Evolutionary conservation across 2,797 vertebrate species (phyloP), one percentile per base, ranked within the genome.

Genomic region (Adelosebastes latens): DNA sequence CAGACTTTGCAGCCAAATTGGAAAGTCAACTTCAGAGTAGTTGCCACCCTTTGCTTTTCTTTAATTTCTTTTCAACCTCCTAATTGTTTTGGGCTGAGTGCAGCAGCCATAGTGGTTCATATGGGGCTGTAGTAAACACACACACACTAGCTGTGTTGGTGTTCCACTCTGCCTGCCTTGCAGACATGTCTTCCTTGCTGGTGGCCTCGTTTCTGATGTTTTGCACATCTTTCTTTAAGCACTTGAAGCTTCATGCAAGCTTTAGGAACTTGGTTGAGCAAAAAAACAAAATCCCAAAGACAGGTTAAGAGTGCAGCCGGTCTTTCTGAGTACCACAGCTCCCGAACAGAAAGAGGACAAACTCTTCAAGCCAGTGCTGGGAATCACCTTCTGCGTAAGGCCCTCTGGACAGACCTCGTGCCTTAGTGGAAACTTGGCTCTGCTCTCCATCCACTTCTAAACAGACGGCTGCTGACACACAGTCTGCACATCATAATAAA

Each of bases 371-470:
- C 59, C 58, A 6, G 52, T 93, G 92, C 90, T 93, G 94, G 94
- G 92, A 95, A 94, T 89, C 86, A 86, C 93, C 91, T 81, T 34
- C 59, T 89, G 83, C 84, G 81, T 88, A 83, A 87, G 72, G 69
- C 58, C 58, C 4, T 77, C 71, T 72, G 61, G 56, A 87, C 66
- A 25, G 59, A 82, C 73, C 67, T 71, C 39, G 66, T 66, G 86
- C 82, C 74, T 87, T 2, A 83, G 83, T 89, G 95, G 93, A 96
- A 95, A 95, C 92, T 94, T 94, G 94, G 94, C 94, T 85, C 92
- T 85, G 90, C 70, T 87, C 79, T 85, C 55, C 77, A 20, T 92
- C 93, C 79, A 85, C 87, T 90, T 90, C 77, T 66, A 83, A 90
- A 88, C 82, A 86, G 88, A 91, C 84, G 53, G 62, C 81, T 87